phyloP scores from a whole-genome alignment of 2,888 invertebrate species.

The Oscheius sp. region DNA sequence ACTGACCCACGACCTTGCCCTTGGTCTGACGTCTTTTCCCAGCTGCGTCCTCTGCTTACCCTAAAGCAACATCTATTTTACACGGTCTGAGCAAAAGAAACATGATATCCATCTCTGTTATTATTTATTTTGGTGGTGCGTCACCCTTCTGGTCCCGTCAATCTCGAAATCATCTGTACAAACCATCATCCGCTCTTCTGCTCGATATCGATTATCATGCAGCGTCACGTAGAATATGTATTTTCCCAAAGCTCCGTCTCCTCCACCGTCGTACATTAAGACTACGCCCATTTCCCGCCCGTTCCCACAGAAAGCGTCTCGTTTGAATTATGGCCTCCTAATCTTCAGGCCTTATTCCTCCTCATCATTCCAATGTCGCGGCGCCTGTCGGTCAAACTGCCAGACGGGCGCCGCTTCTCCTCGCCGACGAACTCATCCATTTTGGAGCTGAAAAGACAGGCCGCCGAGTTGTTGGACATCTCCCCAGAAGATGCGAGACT shows the following conservation, averaged over 20 bases:
- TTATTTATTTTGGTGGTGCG: neutral
- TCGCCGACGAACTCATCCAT: neutral
- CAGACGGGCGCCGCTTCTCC: conserved; percentile 21
- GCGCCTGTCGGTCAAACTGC: conserved; percentile 28
- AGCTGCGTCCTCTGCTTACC: neutral
- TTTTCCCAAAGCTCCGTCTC: no score
- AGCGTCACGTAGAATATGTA: neutral
- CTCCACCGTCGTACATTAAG: conserved; percentile 3
- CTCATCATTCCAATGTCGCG: conserved; percentile 12
- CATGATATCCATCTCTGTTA: no score
- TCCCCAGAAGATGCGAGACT: conserved; percentile 1
- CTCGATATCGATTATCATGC: neutral
- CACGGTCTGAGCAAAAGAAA: no score
- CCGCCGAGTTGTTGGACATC: neutral
- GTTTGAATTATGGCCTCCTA: neutral
- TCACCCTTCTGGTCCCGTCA: no score
- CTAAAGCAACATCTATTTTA: neutral
- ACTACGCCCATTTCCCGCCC: conserved; percentile 6
- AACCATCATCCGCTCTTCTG: no score
- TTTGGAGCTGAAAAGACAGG: conserved; percentile 1
- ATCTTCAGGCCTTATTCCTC: neutral
- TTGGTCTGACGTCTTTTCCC: conserved; percentile 5
- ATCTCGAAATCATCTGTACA: no score
- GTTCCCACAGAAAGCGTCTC: neutral
- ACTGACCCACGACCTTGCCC: conserved; percentile 7